Percentiles rank a stretch among this genome's conserved stretches.
phyloP scores from a whole-genome alignment of 2,888 invertebrate genomes.

The Mechanitis messenoides region DNA sequence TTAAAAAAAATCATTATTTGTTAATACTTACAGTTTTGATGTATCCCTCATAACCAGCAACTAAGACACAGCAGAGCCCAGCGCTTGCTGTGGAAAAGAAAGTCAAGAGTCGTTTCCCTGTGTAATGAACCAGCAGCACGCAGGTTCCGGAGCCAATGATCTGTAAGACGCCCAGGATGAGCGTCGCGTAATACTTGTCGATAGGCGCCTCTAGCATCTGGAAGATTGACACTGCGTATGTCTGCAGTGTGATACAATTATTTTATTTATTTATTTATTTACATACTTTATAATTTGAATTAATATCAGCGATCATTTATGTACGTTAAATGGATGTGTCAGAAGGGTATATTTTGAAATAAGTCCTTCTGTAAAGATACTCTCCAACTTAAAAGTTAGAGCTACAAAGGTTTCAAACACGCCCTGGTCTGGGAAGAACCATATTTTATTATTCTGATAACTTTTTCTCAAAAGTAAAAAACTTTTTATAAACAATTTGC shows the following conservation, averaged over 20 bases:
- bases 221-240: slow-evolving; percentile 86
- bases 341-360: no score
- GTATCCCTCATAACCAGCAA: slow-evolving; percentile 74
- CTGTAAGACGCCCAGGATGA: slow-evolving; percentile 83
- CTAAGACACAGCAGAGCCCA: slow-evolving; percentile 79
- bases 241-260: slow-evolving; percentile 57
- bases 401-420: no score
- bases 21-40: slow-evolving; percentile 36
- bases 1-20: slow-evolving; percentile 9
- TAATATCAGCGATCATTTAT: no score
- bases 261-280: not conserved
- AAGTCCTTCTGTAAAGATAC: no score
- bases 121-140: slow-evolving; percentile 81
- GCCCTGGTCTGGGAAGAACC: no score
- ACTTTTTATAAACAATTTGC: no score
- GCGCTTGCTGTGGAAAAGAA: slow-evolving; percentile 82
- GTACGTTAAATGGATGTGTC: no score
- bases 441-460: no score
- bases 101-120: slow-evolving; percentile 83
- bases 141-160: slow-evolving; percentile 81
- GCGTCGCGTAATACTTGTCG: slow-evolving; percentile 85
- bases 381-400: no score
- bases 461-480: no score
- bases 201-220: slow-evolving; percentile 82
- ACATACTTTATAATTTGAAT: no score